Conservation (phyloP, 2,888 invertebrate genomes). For the Stegana nigrithorax region DNA sequence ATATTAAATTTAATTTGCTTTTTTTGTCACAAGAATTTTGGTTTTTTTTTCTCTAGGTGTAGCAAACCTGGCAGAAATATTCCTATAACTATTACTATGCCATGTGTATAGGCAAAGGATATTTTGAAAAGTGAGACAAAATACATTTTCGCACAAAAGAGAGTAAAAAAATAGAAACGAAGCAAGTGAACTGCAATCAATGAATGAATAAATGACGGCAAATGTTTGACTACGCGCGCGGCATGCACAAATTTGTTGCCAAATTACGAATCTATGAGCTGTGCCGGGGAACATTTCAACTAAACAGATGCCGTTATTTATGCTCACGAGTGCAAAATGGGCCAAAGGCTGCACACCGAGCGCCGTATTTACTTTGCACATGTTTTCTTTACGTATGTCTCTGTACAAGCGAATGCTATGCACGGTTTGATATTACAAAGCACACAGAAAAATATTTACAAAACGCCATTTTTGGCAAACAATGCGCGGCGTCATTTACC, state of each 20-base stretch:
- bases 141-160: no score
- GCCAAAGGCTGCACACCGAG: constrained; percentile 51
- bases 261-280: constrained; percentile 39
- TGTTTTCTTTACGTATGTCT: no score
- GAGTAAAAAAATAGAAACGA: neutral
- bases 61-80: constrained; percentile 3
- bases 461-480: constrained; percentile 46
- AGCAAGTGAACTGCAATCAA: constrained; percentile 52
- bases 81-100: constrained; percentile 19
- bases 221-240: neutral
- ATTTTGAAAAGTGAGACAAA: no score
- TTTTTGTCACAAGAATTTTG: no score
- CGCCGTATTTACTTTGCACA: constrained; percentile 41
- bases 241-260: constrained; percentile 33
- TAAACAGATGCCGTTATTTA: constrained; percentile 40
- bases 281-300: constrained; percentile 18
- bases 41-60: neutral
- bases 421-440: no score
- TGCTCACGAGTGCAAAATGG: constrained; percentile 46
- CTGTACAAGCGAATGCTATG: no score
- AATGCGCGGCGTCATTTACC: constrained; percentile 44
- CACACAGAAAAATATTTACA: constrained; percentile 50
- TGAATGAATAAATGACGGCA: constrained; percentile 42
- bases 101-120: constrained; percentile 25
- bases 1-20: no score